Evolutionary conservation across 2,888 invertebrate species (phyloP).

Genomic region (Melieria omissa): DNA sequence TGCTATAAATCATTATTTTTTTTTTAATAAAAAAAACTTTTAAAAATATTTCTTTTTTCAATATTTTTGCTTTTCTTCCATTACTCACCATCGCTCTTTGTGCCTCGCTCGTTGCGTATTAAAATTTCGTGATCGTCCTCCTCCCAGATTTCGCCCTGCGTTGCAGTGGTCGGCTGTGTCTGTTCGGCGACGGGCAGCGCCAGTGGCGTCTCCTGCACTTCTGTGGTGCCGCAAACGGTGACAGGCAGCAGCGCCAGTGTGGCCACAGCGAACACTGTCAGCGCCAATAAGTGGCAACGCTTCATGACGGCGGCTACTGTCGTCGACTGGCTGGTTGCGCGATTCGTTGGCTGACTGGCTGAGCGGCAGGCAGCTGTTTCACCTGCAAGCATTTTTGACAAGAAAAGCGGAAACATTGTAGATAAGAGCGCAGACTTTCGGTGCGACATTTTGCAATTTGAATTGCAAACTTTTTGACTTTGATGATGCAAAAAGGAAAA

Average conservation of each 20-base stretch:
- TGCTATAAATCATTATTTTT: too few relatives aligned
- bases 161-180: conserved; percentile 64
- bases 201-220: conserved; percentile 65
- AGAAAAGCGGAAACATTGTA: too few relatives aligned
- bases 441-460: too few relatives aligned
- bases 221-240: conserved; percentile 62
- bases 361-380: too few relatives aligned
- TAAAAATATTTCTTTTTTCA: too few relatives aligned
- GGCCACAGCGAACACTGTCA: conserved; percentile 55
- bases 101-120: conserved; percentile 82
- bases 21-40: too few relatives aligned
- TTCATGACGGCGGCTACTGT: conserved; percentile 48
- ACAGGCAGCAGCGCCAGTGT: conserved; percentile 53
- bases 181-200: conserved; percentile 65
- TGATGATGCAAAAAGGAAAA: too few relatives aligned
- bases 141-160: conserved; percentile 78
- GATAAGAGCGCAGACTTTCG: too few relatives aligned
- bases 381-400: too few relatives aligned
- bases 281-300: conserved; percentile 48
- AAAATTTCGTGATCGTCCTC: conserved; percentile 83
- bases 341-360: too few relatives aligned
- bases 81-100: conserved; percentile 70
- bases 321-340: too few relatives aligned
- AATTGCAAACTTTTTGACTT: too few relatives aligned
- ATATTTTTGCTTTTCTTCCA: neutral